Conservation (phyloP, 2,888 invertebrate species). For the Camponotus fellah region DNA sequence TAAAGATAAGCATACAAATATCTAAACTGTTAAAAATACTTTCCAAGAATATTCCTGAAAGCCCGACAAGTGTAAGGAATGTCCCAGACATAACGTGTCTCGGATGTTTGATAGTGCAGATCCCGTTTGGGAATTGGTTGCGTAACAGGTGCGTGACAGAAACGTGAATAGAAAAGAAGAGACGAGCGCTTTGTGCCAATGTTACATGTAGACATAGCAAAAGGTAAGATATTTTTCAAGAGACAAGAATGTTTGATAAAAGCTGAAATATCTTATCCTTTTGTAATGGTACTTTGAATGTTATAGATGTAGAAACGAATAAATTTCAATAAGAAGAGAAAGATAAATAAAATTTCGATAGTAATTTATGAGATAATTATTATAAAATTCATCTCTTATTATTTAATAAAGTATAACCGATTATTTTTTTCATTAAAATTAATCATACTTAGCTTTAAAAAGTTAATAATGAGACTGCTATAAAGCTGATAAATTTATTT, state of each 20-base stretch:
- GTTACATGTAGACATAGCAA: slow-evolving; percentile 76
- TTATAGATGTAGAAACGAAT: neutral
- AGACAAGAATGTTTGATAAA: neutral
- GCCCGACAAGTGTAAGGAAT: slow-evolving; percentile 78
- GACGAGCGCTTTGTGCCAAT: slow-evolving; percentile 79
- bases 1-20: neutral
- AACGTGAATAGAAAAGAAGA: slow-evolving; percentile 80
- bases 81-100: slow-evolving; percentile 80
- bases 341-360: neutral
- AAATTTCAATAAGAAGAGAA: neutral
- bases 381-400: neutral
- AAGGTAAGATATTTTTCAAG: slow-evolving; percentile 61
- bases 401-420: neutral
- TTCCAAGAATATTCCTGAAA: slow-evolving; percentile 59
- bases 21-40: neutral
- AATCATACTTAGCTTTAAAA: neutral
- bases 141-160: slow-evolving; percentile 79
- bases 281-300: neutral
- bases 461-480: neutral
- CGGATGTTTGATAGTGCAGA: slow-evolving; percentile 83
- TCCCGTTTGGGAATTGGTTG: slow-evolving; percentile 82
- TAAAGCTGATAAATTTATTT: neutral
- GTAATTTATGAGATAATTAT: neutral
- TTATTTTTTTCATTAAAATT: slow-evolving; percentile 1
- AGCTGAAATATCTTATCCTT: neutral